Evolutionary conservation across 2,797 vertebrate genomes (phyloP), one percentile per base, ranked within the genome.

Genomic region (Halcyon badia): DNA sequence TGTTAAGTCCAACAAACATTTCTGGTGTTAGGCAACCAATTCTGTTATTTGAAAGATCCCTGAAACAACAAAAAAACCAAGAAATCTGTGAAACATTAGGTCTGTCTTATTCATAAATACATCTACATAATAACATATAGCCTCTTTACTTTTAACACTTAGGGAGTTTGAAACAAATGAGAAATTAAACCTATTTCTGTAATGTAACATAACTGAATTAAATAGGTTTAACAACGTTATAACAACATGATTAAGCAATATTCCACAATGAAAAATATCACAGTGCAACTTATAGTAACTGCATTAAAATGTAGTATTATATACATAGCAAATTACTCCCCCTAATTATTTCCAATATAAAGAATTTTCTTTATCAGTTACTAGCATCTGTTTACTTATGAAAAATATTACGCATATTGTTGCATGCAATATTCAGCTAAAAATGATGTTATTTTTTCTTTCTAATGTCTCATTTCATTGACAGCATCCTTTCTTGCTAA

Each of bases 41-140:
- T 97, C 99, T 98, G 96, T 99, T 99, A 98, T 99, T 99, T 78
- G 99, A 99, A 85, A 99, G 98, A 97, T 99, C 99, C 89, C 99
- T 99, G 85, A 42, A 97, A 98, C 49, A 93, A 97, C 33, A 0
- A 58, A 97, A 83, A 96, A 70, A 10, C 2, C 5, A 6, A 4
- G 21, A 17, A 52, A 52, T 28, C 51, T 52, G 51, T n/a, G 16
- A 95, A 56, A 76, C 2, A 28, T 14, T 39, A 68, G 28, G 20
- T 70, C n/a, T 71, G 21, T 39, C 24, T 60, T 70, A 75, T 25
- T 80, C 22, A 25, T 19, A 58, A 13, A 46, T 2, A 68, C 2
- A 76, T 7, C 15, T n/a, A 78, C 0, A 3, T 37, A 85, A 71
- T 56, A 46, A 83, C 7, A 64, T 4, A 84, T 7, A 88, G 14